These are phyloP conservation scores for Boloria selene DNA, from an alignment of 2,888 invertebrate species.

Conservation along the genomic window DNA sequence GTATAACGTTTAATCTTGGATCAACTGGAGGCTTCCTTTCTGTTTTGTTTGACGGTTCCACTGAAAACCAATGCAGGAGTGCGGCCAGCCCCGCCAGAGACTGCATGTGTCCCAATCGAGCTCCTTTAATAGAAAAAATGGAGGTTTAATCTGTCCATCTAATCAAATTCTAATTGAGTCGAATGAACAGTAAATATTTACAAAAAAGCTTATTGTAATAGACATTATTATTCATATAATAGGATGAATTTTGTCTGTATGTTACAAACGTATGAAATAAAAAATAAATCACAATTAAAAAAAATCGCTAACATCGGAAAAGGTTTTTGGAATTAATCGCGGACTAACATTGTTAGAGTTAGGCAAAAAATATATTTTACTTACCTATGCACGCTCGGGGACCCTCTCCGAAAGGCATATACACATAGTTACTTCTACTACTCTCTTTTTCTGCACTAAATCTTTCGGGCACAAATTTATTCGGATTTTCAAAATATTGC, in stretches of 20 bases:
- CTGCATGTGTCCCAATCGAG: slow-evolving; percentile 62
- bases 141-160: neutral
- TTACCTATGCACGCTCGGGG: slow-evolving; percentile 64
- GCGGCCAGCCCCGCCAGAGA: slow-evolving; percentile 62
- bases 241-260: too few relatives aligned
- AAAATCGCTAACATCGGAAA: too few relatives aligned
- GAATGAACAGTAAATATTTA: too few relatives aligned
- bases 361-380: slow-evolving; percentile 26
- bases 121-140: slow-evolving; percentile 47
- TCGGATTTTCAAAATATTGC: slow-evolving; percentile 59
- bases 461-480: slow-evolving; percentile 56
- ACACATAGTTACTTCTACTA: slow-evolving; percentile 48
- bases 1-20: slow-evolving; percentile 35
- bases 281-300: neutral
- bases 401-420: slow-evolving; percentile 63
- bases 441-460: slow-evolving; percentile 46
- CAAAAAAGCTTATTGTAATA: too few relatives aligned
- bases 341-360: too few relatives aligned
- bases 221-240: too few relatives aligned
- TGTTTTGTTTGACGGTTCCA: slow-evolving; percentile 44
- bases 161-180: too few relatives aligned
- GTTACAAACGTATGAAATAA: too few relatives aligned
- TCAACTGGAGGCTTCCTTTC: slow-evolving; percentile 27
- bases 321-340: too few relatives aligned
- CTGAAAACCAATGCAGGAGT: slow-evolving; percentile 55